These are phyloP conservation scores for Ormyrus nitidulus DNA, from an alignment of 2,888 invertebrate genomes.

Conservation along the genomic window DNA sequence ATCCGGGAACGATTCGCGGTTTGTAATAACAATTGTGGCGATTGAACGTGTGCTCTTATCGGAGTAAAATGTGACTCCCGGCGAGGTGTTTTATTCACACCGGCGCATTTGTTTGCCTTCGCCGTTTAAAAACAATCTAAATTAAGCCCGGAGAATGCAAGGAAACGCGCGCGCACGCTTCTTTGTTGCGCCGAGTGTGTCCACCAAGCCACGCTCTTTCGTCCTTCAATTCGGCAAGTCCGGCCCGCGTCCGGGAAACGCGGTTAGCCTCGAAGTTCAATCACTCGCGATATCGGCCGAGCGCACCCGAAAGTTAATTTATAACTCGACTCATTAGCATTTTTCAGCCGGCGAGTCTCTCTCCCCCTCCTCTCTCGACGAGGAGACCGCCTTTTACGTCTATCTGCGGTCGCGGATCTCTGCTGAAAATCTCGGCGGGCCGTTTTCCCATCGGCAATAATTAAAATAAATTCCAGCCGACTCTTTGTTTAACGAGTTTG, in stretches of 20 bases:
- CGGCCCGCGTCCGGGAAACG: slow-evolving; percentile 40
- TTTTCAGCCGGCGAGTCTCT: not conserved
- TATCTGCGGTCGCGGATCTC: slow-evolving; percentile 6
- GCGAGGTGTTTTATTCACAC: too few relatives aligned
- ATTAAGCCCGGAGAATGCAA: too few relatives aligned
- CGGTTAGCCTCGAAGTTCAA: slow-evolving; percentile 45
- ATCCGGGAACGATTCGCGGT: too few relatives aligned
- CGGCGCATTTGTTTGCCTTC: too few relatives aligned
- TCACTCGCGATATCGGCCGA: slow-evolving; percentile 17
- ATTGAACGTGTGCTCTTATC: too few relatives aligned
- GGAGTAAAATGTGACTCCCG: too few relatives aligned
- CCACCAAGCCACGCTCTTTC: not conserved
- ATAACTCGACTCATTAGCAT: slow-evolving; percentile 42
- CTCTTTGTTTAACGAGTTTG: too few relatives aligned
- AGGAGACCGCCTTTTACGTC: not conserved
- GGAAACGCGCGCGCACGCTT: not conserved
- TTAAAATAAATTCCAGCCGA: too few relatives aligned
- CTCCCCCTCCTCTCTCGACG: not conserved
- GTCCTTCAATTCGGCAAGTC: slow-evolving; percentile 46
- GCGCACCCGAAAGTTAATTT: slow-evolving; percentile 27
- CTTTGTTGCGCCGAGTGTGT: not conserved
- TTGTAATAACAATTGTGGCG: too few relatives aligned
- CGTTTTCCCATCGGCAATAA: too few relatives aligned
- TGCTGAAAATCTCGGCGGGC: too few relatives aligned
- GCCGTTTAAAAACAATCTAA: too few relatives aligned